Conservation (phyloP, 2,888 invertebrate genomes). For the Anthoptus insignis region DNA sequence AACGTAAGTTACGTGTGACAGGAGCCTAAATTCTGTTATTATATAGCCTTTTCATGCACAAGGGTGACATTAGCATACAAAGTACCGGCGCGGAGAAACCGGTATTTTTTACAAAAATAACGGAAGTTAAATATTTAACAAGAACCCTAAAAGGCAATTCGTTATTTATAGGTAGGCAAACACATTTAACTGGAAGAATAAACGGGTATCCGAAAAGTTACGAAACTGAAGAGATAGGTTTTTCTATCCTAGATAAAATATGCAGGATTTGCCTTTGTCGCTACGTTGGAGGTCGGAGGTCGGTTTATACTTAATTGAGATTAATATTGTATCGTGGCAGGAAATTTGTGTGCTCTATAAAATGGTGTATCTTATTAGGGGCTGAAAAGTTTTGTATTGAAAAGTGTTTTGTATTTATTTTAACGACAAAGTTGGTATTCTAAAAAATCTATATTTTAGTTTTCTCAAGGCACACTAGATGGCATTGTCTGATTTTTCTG, state of each 20-base stretch:
- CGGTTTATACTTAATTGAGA: slow-evolving; percentile 16
- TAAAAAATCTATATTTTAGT: too few species aligned
- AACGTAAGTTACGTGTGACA: not conserved
- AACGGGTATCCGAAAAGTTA: slow-evolving; percentile 21
- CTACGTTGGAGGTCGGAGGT: not conserved
- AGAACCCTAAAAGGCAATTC: slow-evolving; percentile 45
- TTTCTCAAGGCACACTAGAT: too few species aligned
- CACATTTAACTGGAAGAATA: slow-evolving; percentile 23
- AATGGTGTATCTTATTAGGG: not conserved
- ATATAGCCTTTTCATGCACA: slow-evolving; percentile 16
- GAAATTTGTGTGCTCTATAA: not conserved
- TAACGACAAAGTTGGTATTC: too few species aligned
- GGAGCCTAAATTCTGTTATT: slow-evolving; percentile 8
- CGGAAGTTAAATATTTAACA: slow-evolving; percentile 53
- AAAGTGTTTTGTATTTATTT: too few species aligned
- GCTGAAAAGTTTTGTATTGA: too few species aligned
- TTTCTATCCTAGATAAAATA: slow-evolving; percentile 29
- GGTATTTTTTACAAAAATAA: slow-evolving; percentile 50
- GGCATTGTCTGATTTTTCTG: too few species aligned
- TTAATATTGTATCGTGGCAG: slow-evolving; percentile 12
- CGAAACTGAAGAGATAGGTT: slow-evolving; percentile 30
- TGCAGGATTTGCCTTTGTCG: slow-evolving; percentile 20
- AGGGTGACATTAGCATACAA: slow-evolving; percentile 49
- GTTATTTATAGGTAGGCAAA: slow-evolving; percentile 47
- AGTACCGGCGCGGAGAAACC: slow-evolving; percentile 45